Evolutionary conservation across 1,140 invertebrate genomes (phyloP).

Genomic region (Matsumurasca onukii): DNA sequence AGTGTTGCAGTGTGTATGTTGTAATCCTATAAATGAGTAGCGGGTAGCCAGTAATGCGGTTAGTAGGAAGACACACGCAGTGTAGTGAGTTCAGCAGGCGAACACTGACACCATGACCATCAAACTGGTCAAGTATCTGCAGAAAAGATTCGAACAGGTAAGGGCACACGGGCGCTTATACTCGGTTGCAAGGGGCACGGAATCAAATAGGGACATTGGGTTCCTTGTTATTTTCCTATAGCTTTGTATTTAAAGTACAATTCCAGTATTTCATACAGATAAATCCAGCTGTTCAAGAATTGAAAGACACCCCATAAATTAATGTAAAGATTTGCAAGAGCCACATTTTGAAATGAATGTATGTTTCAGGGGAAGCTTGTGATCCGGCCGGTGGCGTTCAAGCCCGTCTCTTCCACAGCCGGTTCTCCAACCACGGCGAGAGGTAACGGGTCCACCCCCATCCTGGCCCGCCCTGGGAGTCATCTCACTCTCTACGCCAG

Average conservation of each 20-base stretch:
- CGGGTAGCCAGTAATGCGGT: too few relatives aligned
- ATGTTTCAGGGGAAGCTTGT: conserved; percentile 62
- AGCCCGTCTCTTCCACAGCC: conserved; percentile 53
- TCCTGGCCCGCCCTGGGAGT: conserved; percentile 59
- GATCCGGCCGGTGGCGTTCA: conserved; percentile 73
- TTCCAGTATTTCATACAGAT: neutral
- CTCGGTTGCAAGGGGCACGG: neutral
- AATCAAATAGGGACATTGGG: neutral
- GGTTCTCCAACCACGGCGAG: conserved; percentile 53
- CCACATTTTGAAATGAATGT: conserved; percentile 32
- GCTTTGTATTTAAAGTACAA: too few relatives aligned
- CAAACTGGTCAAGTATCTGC: conserved; percentile 3
- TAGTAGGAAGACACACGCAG: too few relatives aligned
- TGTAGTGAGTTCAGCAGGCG: too few relatives aligned
- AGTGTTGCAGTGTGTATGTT: too few relatives aligned
- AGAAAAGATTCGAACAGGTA: conserved; percentile 16
- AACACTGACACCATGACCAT: conserved; percentile 1
- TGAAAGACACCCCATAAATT: too few relatives aligned
- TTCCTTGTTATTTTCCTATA: too few relatives aligned
- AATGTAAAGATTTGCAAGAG: too few relatives aligned
- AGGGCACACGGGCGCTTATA: neutral
- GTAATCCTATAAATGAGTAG: too few relatives aligned
- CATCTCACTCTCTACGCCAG: conserved; percentile 64
- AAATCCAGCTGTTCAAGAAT: neutral
- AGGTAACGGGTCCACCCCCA: conserved; percentile 65